Evolutionary conservation across 1,140 invertebrate genomes (phyloP).

Genomic region (Apocrypta bakeri): DNA sequence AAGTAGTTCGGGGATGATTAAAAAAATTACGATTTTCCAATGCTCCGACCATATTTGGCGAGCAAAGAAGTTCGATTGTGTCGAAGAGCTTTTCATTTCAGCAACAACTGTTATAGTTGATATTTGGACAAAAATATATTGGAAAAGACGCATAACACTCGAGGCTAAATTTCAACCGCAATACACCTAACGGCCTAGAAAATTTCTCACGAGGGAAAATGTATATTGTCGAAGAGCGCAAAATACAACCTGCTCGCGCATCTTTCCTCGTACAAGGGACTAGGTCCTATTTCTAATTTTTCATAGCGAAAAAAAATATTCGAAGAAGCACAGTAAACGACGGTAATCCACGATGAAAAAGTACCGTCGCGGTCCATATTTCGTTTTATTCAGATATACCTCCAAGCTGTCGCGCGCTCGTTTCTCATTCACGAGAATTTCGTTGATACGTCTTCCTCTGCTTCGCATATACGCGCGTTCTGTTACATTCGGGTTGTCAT

Average conservation of each 20-base stretch:
- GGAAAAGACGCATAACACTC: too few relatives aligned
- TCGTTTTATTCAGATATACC: not conserved
- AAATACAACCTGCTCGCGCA: too few relatives aligned
- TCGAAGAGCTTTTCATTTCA: not conserved
- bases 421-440: not conserved
- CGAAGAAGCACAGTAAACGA: not conserved
- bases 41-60: not conserved
- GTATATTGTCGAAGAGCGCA: too few relatives aligned
- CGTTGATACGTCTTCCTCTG: not conserved
- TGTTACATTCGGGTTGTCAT: not conserved
- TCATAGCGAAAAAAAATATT: not conserved
- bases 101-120: too few relatives aligned
- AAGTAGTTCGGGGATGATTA: not conserved
- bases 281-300: conserved; percentile 2
- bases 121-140: too few relatives aligned
- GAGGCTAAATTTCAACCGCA: too few relatives aligned
- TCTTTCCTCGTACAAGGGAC: not conserved
- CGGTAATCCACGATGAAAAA: conserved; percentile 29
- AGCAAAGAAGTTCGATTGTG: not conserved
- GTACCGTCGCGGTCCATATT: not conserved
- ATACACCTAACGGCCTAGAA: too few relatives aligned
- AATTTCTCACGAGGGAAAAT: too few relatives aligned
- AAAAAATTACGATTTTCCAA: not conserved
- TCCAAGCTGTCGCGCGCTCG: not conserved
- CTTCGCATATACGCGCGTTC: not conserved